Evolutionary conservation across 2,113 vertebrate species (phyloP).

Genomic region (Mugil cephalus): DNA sequence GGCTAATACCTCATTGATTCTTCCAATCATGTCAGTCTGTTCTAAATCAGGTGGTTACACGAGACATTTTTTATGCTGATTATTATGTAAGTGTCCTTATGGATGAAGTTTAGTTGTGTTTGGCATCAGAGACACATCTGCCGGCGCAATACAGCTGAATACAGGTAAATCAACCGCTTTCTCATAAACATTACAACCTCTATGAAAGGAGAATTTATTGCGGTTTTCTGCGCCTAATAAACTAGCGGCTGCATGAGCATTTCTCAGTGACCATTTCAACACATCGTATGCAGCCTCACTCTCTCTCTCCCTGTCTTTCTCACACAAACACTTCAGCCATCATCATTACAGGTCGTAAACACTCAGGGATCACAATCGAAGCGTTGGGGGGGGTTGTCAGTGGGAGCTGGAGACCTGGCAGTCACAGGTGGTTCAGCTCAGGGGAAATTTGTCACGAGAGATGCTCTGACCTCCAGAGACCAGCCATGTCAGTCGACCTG

Average conservation of each 20-base stretch:
- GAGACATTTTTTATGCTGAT: too few species aligned
- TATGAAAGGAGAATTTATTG: not conserved
- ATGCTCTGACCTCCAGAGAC: conserved; percentile 64
- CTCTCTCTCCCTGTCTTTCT: not conserved
- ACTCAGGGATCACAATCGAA: conserved; percentile 10
- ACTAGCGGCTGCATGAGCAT: not conserved
- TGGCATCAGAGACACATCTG: too few species aligned
- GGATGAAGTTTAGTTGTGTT: too few species aligned
- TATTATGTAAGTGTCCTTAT: too few species aligned
- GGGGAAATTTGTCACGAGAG: conserved; percentile 54
- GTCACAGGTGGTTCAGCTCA: conserved; percentile 60
- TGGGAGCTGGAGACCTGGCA: conserved; percentile 33
- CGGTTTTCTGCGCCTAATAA: not conserved
- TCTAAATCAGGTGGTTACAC: too few species aligned
- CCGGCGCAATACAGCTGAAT: too few species aligned
- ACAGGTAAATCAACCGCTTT: too few species aligned
- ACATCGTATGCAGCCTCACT: conserved; percentile 1
- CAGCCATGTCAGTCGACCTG: conserved; percentile 44
- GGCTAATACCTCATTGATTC: too few species aligned
- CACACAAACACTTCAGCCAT: conserved; percentile 9
- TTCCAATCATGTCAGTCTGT: too few species aligned
- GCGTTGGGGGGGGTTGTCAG: not conserved
- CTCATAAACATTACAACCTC: not conserved
- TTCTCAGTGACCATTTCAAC: not conserved
- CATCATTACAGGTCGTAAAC: conserved; percentile 55